Base-by-base conservation (phyloP, 2,797 vertebrate species). In the Propithecus perrieri region DNA sequence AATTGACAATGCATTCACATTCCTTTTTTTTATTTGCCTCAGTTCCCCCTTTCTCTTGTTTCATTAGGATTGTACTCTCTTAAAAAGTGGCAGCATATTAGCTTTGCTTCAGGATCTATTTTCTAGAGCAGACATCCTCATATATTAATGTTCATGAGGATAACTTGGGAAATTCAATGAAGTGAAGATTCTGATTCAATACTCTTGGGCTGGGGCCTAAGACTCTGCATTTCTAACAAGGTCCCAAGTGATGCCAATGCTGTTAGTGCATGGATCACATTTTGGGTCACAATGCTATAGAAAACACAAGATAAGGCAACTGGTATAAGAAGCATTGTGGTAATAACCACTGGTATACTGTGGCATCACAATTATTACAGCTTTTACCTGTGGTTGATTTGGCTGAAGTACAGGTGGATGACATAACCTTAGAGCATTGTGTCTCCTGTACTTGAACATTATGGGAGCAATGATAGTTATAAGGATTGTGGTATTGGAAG, bases 391-490 rank as follows among this genome's bases (percentile, higher is more conserved):
- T 63, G 26, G 22, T 67, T 89, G 86, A 72, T 90, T 89, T 92
- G 69, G 22, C 35, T 75, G n/a, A 90, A 48, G 41, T 85, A 57
- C 15, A 67, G 53, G 63, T 93, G 59, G 55, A 78, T 90, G 35
- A 92, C 30, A 63, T 17, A 78, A 53, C 14, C 26, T 92, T 57
- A 87, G 76, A 89, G 81, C 28, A 76, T 15, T 43, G 22, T 92
- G 63, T 69, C 30, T 53, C 48, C 46, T 89, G 2, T 53, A 28
- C 67, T 89, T 86, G 61, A 95, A 83, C 69, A 89, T 83, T 92
- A 89, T 89, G 43, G 65, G 18, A 83, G 83, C 35, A 72, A 38
- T 88, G 48, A 43, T 93, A 95, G 95, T 93, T 89, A 92, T 53
- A 84, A 86, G 84, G 91, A 89, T 71, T 79, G 24, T 69, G 59